phyloP scores from a whole-genome alignment of 2,797 vertebrate species.

The Podarcis siculus region DNA sequence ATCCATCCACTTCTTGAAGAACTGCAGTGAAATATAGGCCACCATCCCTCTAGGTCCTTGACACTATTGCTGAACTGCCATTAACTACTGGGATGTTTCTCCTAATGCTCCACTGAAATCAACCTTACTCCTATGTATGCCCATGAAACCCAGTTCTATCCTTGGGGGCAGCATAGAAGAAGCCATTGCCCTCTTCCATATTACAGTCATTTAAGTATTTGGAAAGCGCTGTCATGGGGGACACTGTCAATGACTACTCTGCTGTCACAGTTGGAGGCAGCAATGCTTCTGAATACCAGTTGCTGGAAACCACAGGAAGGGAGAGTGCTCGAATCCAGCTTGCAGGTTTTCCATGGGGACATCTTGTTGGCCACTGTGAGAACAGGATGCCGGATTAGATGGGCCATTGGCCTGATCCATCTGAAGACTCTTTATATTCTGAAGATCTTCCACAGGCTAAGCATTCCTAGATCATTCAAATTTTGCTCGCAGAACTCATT shows the following conservation, averaged over 20 bases:
- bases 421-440: too few species aligned
- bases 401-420: too few species aligned
- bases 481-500: neutral
- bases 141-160: neutral
- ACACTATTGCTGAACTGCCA: neutral
- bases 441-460: neutral
- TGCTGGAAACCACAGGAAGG: too few species aligned
- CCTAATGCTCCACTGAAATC: neutral
- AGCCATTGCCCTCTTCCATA: neutral
- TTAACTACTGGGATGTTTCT: neutral
- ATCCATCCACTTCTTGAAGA: neutral
- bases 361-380: too few species aligned
- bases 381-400: too few species aligned
- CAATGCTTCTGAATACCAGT: too few species aligned
- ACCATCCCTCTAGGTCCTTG: neutral
- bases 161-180: neutral
- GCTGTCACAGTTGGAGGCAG: too few species aligned
- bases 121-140: neutral
- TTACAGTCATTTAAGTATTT: neutral
- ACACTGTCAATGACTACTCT: too few species aligned
- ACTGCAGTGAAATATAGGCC: neutral
- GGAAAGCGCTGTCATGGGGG: neutral
- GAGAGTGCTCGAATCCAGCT: too few species aligned
- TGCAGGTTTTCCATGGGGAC: too few species aligned
- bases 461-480: neutral